Base-by-base conservation (phyloP, 1,140 invertebrate genomes). In the Nephila pilipes region DNA sequence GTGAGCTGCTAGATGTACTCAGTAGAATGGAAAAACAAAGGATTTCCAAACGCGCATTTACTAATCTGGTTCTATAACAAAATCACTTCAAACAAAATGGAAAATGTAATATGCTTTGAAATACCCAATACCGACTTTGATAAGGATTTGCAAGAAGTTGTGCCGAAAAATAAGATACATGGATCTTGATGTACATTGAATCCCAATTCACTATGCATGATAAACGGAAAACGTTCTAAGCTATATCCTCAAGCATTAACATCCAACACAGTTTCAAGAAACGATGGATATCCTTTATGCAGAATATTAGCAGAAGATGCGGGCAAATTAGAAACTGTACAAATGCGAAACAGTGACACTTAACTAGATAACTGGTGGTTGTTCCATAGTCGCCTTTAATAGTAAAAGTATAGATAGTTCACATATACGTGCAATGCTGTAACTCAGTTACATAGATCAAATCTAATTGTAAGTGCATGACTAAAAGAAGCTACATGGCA, bases 381-480 rank as follows among this genome's bases (percentile, higher is more conserved):
- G 65, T 75, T 75, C 96, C 96, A 75, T n/a, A 18, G 0, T 75
- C 65, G 65, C 0, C 14, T 29, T 1, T 75, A 0, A 2, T 75
- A 29, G 16, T 1, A 29, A 75, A 69, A 75, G 6, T 22, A 32
- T 75, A 29, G 14, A 95, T 96, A 90, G 95, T 95, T 65, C 96
- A 96, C 94, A 95, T 96, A 57, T 96, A 96, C 94, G 95, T 96
- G 22, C 95, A 96, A 94, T 95, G 95, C 93, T 96, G 95, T 94
- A 95, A 95, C 94, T 96, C 96, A 20, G 95, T 96, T 65, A 96
- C 96, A 94, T 95, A 95, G 55, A 96, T 96, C 36, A 96, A 96
- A 94, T 96, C 96, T 93, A 63, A 94, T 54, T 94, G 92, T 75
- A 94, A 95, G 87, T 95, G 94, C 58, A 54, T 94, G 79, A 94